These are phyloP conservation scores for Halichoeres trimaculatus DNA, from an alignment of 2,113 vertebrate genomes.

Conservation along the genomic window DNA sequence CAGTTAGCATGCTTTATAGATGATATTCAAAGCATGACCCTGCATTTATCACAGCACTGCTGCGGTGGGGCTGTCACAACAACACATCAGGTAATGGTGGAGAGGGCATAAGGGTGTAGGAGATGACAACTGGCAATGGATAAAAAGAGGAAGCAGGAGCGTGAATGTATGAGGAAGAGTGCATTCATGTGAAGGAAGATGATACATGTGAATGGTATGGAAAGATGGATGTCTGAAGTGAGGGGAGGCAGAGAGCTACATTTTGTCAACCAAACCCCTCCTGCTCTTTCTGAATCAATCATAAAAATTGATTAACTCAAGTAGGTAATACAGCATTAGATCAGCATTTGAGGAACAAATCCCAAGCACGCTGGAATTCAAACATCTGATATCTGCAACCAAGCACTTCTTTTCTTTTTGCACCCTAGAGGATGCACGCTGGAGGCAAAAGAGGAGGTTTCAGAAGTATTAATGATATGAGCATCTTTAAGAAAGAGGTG, in stretches of 20 bases:
- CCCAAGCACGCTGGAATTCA: slow-evolving; percentile 18
- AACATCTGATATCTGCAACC: slow-evolving; percentile 16
- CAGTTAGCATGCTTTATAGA: slow-evolving; percentile 65
- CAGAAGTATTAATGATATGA: slow-evolving; percentile 12
- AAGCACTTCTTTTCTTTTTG: neutral
- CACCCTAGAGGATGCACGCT: neutral
- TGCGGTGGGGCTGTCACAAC: slow-evolving; percentile 37
- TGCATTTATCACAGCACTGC: slow-evolving; percentile 58
- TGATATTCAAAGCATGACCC: slow-evolving; percentile 69
- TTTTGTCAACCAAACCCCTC: neutral
- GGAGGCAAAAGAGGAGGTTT: neutral
- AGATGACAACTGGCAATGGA: slow-evolving; percentile 35
- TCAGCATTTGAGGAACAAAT: no score
- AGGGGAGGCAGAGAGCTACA: slow-evolving; percentile 13
- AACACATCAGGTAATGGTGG: slow-evolving; percentile 45
- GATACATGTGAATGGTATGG: slow-evolving; percentile 57
- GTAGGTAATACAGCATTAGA: no score
- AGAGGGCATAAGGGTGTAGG: slow-evolving; percentile 20
- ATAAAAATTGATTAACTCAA: no score
- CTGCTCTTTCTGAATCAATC: slow-evolving; percentile 2
- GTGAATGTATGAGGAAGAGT: slow-evolving; percentile 28
- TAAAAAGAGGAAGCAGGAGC: neutral
- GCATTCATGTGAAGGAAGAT: slow-evolving; percentile 27
- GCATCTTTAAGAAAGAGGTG: slow-evolving; percentile 4
- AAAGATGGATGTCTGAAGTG: slow-evolving; percentile 21